Evolutionary conservation across 2,888 invertebrate species (phyloP), one percentile per base, ranked within the genome.

Genomic region (Thera obeliscata): DNA sequence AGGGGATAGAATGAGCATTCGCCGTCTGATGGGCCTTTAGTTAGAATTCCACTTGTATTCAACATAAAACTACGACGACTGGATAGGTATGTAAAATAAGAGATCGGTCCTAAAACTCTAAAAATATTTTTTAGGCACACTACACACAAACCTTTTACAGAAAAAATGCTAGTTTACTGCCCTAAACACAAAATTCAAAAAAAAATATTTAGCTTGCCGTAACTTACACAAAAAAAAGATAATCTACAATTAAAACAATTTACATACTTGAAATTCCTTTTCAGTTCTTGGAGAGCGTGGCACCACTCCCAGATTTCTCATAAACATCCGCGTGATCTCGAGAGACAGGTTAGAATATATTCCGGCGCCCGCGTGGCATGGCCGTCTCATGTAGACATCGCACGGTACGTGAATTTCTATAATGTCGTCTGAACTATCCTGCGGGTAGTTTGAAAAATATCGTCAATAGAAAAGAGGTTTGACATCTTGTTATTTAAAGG

Each of bases 401-500:
- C 76, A 71, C 6, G 88, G 83, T 3, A 86, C 79, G 9, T 76
- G 70, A 50, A 84, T 70, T 2, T 75, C 74, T 0, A 83, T 76
- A 11, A 85, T 78, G 64, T 87, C 88, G 11, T 87, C 83, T 0
- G 74, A 73, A 73, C 80, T 81, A 35, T 83, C 78, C 87, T 88
- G 59, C 9, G 61, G 64, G 61, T 61, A 60, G 46, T 56, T 60
- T 11, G 6, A 57, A 57, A 57, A 55, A 56, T 38, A 7, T 38
- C 22, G 22, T 11, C 41, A 46, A 46, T 46, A 46, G 43, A 46
- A 46, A 46, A 9, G 43, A 43, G 1, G 43, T 6, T 41, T 41
- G 41, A 41, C 7, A 41, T 41, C 41, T 41, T 41, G 2, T 41
- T 41, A 4, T 7, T 5, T 6, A 4, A 2, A 41, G 43, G 9